Evolutionary conservation across 2,888 invertebrate species (phyloP).

Genomic region (Sepiola atlantica): DNA sequence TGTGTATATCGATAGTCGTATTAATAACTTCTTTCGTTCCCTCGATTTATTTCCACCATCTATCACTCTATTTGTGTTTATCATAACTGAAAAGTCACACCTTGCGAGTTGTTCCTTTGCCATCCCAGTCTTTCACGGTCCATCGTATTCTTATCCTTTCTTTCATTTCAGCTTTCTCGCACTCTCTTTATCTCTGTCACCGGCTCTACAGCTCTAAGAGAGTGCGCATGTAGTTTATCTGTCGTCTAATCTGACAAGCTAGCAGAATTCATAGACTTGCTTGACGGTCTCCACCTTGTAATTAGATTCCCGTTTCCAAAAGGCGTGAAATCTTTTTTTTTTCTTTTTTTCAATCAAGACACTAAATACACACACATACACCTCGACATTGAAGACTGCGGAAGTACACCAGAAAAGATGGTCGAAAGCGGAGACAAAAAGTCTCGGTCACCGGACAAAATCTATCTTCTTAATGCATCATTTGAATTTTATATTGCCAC

Average conservation of each 20-base stretch:
- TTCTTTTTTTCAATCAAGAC: not conserved
- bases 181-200: not conserved
- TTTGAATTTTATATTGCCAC: slow-evolving; percentile 32
- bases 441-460: not conserved
- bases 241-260: not conserved
- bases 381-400: not conserved
- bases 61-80: not conserved
- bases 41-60: not conserved
- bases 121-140: not conserved
- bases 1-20: no score
- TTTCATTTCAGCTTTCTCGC: not conserved
- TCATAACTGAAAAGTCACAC: not conserved
- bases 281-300: not conserved
- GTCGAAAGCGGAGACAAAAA: not conserved
- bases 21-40: not conserved
- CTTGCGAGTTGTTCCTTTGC: not conserved
- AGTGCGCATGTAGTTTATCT: not conserved
- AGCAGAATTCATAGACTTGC: not conserved
- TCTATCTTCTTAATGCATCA: slow-evolving; percentile 12
- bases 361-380: slow-evolving; percentile 21
- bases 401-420: not conserved
- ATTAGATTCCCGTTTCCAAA: not conserved
- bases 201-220: not conserved
- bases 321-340: slow-evolving; percentile 24
- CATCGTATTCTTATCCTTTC: not conserved